Conservation (phyloP, 53 echinoderm and acorn worm genomes). For the Holothuria scabra region DNA sequence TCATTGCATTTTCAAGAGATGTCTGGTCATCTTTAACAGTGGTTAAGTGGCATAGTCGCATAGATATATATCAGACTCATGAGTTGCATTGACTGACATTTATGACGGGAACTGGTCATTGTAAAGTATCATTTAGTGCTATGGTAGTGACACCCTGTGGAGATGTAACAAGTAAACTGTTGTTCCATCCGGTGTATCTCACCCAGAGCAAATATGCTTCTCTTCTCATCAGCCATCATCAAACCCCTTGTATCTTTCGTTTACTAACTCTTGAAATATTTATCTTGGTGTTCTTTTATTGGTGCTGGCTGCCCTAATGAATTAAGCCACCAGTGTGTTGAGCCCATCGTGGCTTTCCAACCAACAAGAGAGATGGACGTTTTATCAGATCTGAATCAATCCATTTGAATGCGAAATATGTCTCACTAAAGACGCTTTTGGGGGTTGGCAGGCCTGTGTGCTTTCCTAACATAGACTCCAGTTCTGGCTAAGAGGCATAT, state of each 20-base stretch:
- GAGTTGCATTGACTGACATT: no score
- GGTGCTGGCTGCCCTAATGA: conserved; percentile 21
- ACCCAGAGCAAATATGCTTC: no score
- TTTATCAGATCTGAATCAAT: conserved; percentile 42
- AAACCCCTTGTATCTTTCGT: neutral
- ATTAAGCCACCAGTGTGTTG: neutral
- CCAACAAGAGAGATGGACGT: neutral
- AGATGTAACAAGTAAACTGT: no score
- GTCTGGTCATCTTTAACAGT: no score
- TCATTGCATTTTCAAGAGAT: no score
- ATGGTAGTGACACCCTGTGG: no score
- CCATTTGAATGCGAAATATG: conserved; percentile 41
- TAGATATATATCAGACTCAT: no score
- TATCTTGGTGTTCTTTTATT: conserved; percentile 11
- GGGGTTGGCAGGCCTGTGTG: conserved; percentile 18
- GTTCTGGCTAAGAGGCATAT: conserved; percentile 31
- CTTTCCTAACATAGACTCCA: conserved; percentile 35
- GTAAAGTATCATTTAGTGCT: no score
- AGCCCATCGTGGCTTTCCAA: neutral
- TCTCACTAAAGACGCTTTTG: conserved; percentile 30
- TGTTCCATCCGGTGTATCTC: no score
- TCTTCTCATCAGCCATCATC: neutral
- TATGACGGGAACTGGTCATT: no score
- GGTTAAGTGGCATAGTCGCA: no score
- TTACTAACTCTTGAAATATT: conserved; percentile 12